Base-by-base conservation (phyloP, 2,888 invertebrate genomes). In the Hedya salicella region DNA sequence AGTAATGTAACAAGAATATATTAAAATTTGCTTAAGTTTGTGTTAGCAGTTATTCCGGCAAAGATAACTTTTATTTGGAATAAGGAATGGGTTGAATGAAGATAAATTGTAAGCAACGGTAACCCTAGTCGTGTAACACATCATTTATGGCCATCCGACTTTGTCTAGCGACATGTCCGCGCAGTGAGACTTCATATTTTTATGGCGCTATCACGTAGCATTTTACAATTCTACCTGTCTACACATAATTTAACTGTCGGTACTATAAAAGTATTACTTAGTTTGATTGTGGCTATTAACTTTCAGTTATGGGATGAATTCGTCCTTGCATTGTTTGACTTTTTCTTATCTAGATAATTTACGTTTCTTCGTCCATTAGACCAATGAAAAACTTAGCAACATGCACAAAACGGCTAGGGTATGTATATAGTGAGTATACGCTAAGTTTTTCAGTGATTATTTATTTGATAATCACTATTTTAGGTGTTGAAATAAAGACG, bases 161-260 rank as follows among this genome's bases (percentile, higher is more conserved):
- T 80, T 79, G 77, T 80, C 86, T 83, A 85, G 80, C 74, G 77
- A 83, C 88, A 82, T 86, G 86, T 88, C 85, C 78, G 78, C 84
- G 73, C 85, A 81, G 86, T 80, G 77, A 82, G 86, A 87, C 82
- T 79, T 89, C 85, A 85, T 85, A 86, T 85, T 90, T 89, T 90
- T 86, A 89, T 88, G 81, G 79, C 75, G 78, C 78, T 80, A 75
- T 81, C 74, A 73, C 79, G 75, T 74, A 78, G 75, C 68, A 75
- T 79, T 83, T 83, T 84, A 83, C 79, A 70, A 73, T 70, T 78
- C 75, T 73, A 73, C 72, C 77, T 88, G 88, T 88, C 87, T 81
- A 80, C 87, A 87, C 85, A 78, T 87, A 82, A 85, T 85, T 84
- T 81, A 82, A 81, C 75, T 82, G 83, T 81, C 80, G 81, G 82